phyloP scores from a whole-genome alignment of 2,888 invertebrate genomes.

The Drosophila formosana region DNA sequence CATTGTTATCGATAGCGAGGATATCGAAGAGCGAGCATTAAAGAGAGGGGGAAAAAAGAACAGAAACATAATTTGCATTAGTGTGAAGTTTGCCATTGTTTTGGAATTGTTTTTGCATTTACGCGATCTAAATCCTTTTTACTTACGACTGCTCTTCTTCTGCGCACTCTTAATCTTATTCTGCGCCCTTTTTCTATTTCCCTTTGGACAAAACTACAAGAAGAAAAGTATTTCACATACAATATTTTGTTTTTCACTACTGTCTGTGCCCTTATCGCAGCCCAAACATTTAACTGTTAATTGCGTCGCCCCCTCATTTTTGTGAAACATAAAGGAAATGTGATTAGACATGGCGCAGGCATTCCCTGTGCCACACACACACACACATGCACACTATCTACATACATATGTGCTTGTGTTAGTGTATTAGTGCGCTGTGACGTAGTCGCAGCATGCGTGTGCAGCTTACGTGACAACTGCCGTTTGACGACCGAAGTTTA shows the following conservation, averaged over 20 bases:
- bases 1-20: slow-evolving; percentile 32
- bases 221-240: slow-evolving; percentile 42
- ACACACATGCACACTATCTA: background rate
- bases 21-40: slow-evolving; percentile 54
- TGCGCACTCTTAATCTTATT: slow-evolving; percentile 59
- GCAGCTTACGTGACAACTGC: slow-evolving; percentile 11
- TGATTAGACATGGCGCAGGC: background rate
- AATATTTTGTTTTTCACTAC: background rate
- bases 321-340: slow-evolving; percentile 19
- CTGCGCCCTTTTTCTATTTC: slow-evolving; percentile 68
- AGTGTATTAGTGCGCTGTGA: slow-evolving; percentile 7
- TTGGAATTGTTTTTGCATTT: background rate
- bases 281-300: slow-evolving; percentile 51
- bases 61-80: slow-evolving; percentile 28
- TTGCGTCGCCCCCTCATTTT: slow-evolving; percentile 19
- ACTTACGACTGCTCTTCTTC: slow-evolving; percentile 63
- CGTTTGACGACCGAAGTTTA: background rate
- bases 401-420: background rate
- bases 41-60: slow-evolving; percentile 14
- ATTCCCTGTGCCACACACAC: slow-evolving; percentile 5
- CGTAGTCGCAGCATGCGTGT: background rate
- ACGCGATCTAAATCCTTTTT: slow-evolving; percentile 22
- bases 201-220: slow-evolving; percentile 77
- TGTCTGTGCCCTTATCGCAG: slow-evolving; percentile 15
- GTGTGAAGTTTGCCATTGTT: slow-evolving; percentile 16